Conservation (phyloP, 2,888 invertebrate genomes). For the Scaptodrosophila latifasciaeformis region DNA sequence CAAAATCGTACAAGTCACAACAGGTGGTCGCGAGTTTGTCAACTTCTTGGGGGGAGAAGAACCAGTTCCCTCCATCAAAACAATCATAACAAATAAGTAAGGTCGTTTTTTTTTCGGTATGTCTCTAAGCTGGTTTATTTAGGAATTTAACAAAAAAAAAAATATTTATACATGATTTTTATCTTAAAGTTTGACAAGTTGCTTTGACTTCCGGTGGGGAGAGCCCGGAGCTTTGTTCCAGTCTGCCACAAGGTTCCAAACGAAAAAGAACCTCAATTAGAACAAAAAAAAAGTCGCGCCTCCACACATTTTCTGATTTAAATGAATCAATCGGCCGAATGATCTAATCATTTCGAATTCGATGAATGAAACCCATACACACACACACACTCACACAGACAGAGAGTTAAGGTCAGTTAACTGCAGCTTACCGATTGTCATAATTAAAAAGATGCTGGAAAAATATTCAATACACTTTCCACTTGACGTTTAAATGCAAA, state of each 20-base stretch:
- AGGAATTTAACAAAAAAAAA: too few species aligned
- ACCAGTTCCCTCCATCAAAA: too few species aligned
- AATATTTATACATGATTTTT: background rate
- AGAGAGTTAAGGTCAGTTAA: background rate
- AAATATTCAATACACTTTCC: too few species aligned
- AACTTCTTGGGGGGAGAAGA: too few species aligned
- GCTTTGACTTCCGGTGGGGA: conserved; percentile 1
- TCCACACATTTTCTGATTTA: background rate
- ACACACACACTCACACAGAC: background rate
- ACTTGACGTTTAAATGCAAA: conserved; percentile 45
- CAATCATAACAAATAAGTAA: too few species aligned
- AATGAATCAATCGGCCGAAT: conserved; percentile 40
- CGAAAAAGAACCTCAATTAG: conserved; percentile 22
- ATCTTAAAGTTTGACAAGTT: background rate
- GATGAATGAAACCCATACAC: conserved; percentile 43
- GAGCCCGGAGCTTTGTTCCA: too few species aligned
- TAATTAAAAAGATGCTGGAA: too few species aligned
- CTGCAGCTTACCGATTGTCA: conserved; percentile 56
- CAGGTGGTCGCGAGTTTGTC: too few species aligned
- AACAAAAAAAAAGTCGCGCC: conserved; percentile 19
- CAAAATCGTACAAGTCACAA: too few species aligned
- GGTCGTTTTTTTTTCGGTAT: too few species aligned
- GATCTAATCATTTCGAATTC: conserved; percentile 34
- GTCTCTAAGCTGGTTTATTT: too few species aligned
- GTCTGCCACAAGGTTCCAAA: too few species aligned